Evolutionary conservation across 2,888 invertebrate species (phyloP), one percentile per base, ranked within the genome.

Genomic region (Platerodrilus igneus): DNA sequence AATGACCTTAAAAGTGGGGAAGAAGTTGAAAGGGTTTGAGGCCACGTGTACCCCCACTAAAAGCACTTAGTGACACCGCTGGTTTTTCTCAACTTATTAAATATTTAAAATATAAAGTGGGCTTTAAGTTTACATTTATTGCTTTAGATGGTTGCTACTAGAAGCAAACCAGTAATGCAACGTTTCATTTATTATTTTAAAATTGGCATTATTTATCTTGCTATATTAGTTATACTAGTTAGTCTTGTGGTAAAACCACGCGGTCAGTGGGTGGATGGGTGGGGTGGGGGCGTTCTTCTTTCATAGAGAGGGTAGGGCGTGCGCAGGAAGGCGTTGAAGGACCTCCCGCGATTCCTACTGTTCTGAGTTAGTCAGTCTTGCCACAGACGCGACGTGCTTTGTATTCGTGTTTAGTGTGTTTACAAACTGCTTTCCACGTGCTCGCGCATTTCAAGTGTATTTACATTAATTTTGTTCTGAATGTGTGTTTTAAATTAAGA

Each of bases 291-390:
- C 67, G 63, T 64, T 62, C 56, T 59, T 60, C 50, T 41, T 43
- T 47, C 46, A 50, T 53, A 55, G 60, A 64, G 64, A 62, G 60
- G 56, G 59, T 60, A 63, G 65, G 62, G 67, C 62, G 66, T 63
- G 64, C 66, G 67, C 62, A 57, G 56, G 59, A 43, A 62, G 66
- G 66, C 62, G 65, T 62, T 60, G 56, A 44, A 62, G 58, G 57
- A 60, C 63, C 64, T 63, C 63, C 65, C 58, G 65, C 59, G 57
- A 57, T 40, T 41, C 39, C 39, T 39, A 45, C 31, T 44, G 46
- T 47, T 43, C 37, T 43, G 53, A 49, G 51, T 46, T 47, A 37
- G 51, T 57, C 56, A 58, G 59, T 58, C 57, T 56, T 51, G 55
- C 47, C 52, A 42, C 48, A 48, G 53, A 48, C 52, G 59, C 56